Conservation (phyloP, 2,888 invertebrate species). For the Exephanes ischioxanthus region DNA sequence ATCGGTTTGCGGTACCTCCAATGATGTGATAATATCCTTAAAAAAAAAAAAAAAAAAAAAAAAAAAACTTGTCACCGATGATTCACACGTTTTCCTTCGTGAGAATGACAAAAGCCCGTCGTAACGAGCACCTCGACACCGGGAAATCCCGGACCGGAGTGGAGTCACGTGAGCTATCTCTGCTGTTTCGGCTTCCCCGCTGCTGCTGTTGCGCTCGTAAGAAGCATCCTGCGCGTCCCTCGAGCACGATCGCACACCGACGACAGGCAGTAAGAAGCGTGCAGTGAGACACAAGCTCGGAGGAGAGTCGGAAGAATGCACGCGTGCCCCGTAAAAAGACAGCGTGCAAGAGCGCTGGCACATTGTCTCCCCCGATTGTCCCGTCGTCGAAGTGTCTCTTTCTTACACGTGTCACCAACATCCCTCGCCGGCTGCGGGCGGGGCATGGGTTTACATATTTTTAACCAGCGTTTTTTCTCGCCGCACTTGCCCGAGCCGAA, state of each 20-base stretch:
- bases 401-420: conserved; percentile 73
- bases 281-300: conserved; percentile 68
- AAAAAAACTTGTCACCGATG: not conserved
- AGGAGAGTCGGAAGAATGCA: conserved; percentile 64
- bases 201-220: conserved; percentile 30
- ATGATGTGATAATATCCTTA: too few species aligned
- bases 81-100: conserved; percentile 4
- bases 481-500: conserved; percentile 29
- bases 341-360: conserved; percentile 39
- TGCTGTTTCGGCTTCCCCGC: not conserved
- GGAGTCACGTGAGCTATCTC: conserved; percentile 17
- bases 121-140: not conserved
- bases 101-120: not conserved
- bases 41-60: too few species aligned
- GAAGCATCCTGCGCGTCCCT: conserved; percentile 44
- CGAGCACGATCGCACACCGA: conserved; percentile 31
- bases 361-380: conserved; percentile 73
- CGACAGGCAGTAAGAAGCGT: conserved; percentile 19
- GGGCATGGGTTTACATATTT: conserved; percentile 76
- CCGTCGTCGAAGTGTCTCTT: conserved; percentile 29
- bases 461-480: conserved; percentile 75
- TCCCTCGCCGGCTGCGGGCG: not conserved
- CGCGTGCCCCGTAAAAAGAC: conserved; percentile 48
- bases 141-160: conserved; percentile 9
- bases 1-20: too few species aligned